These are phyloP conservation scores for Cynodonichthys magdalenae DNA, from an alignment of 2,797 vertebrate species.

Conservation along the genomic window DNA sequence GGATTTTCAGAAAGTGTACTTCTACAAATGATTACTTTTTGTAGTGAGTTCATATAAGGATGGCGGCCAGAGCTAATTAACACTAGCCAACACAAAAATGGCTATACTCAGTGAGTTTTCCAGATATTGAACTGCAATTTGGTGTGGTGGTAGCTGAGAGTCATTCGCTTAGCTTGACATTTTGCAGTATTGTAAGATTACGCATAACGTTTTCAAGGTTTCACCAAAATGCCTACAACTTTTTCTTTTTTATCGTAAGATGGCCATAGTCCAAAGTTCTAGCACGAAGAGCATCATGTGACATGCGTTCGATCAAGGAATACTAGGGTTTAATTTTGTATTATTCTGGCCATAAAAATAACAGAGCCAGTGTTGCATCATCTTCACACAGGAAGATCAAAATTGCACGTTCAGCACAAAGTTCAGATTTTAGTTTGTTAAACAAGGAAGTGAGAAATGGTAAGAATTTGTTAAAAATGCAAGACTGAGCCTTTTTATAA, in stretches of 20 bases:
- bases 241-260: not conserved
- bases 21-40: not conserved
- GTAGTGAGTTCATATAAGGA: no score
- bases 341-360: not conserved
- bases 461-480: conserved; percentile 15
- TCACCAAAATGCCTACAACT: not conserved
- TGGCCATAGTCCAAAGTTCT: not conserved
- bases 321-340: not conserved
- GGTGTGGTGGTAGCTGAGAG: no score
- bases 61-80: no score
- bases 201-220: not conserved
- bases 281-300: no score
- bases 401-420: conserved; percentile 52
- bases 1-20: not conserved
- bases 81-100: no score
- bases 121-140: not conserved
- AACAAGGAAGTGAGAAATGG: conserved; percentile 51
- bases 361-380: conserved; percentile 5
- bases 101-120: not conserved
- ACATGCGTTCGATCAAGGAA: not conserved
- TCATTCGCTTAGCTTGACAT: no score
- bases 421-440: conserved; percentile 18
- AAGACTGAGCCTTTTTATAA: not conserved
- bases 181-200: no score
- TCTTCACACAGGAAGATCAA: conserved; percentile 13